A percentile compares a stretch with the other conserved stretches of the same genome.
phyloP scores from a whole-genome alignment of 2,888 invertebrate species.

The Sclerodermus sp. region DNA sequence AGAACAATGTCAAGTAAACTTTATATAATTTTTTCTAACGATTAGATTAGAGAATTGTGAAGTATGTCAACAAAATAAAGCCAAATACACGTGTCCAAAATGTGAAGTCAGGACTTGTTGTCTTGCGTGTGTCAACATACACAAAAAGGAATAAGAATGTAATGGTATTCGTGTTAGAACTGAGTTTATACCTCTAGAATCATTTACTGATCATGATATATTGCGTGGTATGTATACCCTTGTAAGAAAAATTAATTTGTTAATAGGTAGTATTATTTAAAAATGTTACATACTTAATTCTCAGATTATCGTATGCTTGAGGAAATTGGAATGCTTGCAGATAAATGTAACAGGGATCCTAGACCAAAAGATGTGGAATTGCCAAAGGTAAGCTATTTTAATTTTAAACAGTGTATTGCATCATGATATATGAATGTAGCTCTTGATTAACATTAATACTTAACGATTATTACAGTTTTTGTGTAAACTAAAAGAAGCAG shows the following conservation, averaged over 20 bases:
- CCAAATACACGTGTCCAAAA: slow-evolving; percentile 86
- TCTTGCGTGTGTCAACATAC: slow-evolving; percentile 76
- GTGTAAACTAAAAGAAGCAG: slow-evolving; percentile 63
- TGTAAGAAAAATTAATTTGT: neutral
- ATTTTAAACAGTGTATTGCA: slow-evolving; percentile 1
- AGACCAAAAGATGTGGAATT: slow-evolving; percentile 42
- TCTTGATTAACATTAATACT: neutral
- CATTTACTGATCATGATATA: slow-evolving; percentile 78
- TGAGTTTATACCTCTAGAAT: slow-evolving; percentile 73
- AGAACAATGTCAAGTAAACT: too few species aligned
- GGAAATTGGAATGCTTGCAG: slow-evolving; percentile 72
- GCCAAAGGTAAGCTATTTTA: slow-evolving; percentile 59
- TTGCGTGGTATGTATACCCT: slow-evolving; percentile 64
- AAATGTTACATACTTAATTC: slow-evolving; percentile 6
- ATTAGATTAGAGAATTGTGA: slow-evolving; percentile 75
- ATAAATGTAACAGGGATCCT: slow-evolving; percentile 66
- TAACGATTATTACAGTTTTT: slow-evolving; percentile 57
- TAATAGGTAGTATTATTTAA: neutral
- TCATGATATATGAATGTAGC: neutral
- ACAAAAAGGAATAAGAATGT: slow-evolving; percentile 80
- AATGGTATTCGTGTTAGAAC: slow-evolving; percentile 79
- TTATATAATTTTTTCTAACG: too few species aligned
- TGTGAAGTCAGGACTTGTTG: slow-evolving; percentile 87
- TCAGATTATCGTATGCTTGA: slow-evolving; percentile 81
- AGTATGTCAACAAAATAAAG: slow-evolving; percentile 69